Evolutionary conservation across 2,113 vertebrate genomes (phyloP).

Genomic region (Indicator maculatus): DNA sequence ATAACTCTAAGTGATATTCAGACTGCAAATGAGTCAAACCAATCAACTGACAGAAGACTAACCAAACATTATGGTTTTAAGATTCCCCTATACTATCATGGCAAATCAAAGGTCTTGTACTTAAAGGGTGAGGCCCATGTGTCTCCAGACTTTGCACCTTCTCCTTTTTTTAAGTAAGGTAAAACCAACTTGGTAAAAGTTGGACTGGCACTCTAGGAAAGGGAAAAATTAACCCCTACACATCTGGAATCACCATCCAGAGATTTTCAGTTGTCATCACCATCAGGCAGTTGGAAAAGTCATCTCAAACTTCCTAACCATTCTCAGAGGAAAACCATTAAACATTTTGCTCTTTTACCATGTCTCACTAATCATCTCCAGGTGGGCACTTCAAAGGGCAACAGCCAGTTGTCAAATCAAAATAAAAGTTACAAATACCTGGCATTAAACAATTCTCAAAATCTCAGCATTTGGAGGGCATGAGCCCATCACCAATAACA

Average conservation of each 20-base stretch:
- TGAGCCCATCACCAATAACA: background rate
- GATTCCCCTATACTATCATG: background rate
- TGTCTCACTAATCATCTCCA: background rate
- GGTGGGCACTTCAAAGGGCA: background rate
- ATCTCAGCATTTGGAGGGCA: background rate
- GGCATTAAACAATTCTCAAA: background rate
- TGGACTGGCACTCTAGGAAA: background rate
- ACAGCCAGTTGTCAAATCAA: background rate
- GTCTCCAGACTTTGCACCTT: background rate
- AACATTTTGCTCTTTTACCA: background rate
- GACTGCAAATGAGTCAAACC: background rate
- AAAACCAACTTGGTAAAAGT: background rate
- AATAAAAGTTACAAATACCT: background rate
- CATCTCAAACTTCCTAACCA: background rate
- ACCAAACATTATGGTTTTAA: background rate
- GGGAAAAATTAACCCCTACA: background rate
- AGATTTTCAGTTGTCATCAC: background rate
- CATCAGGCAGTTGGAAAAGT: background rate
- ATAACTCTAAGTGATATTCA: background rate
- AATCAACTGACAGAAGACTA: background rate
- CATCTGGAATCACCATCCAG: background rate
- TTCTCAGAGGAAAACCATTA: background rate
- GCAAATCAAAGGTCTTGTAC: background rate
- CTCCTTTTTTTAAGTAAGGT: background rate
- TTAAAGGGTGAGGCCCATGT: background rate